Base-by-base conservation (phyloP, 2,797 vertebrate species). In the Chiroxiphia lanceolata region DNA sequence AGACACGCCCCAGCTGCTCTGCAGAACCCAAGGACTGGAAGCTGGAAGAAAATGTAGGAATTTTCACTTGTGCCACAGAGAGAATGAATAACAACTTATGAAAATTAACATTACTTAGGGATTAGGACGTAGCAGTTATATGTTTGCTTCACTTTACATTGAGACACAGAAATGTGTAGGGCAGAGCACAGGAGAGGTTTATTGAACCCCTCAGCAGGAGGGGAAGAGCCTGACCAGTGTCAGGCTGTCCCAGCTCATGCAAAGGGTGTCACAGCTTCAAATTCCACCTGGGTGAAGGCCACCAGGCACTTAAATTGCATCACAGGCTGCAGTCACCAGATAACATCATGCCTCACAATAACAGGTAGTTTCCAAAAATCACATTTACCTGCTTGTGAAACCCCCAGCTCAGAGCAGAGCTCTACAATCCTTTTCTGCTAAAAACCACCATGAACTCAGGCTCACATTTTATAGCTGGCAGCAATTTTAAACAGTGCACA, bases 231-330 rank as follows among this genome's bases (percentile, higher is more conserved):
- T 47, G 63, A 50, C 10, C 67, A n/a, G 47, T 1, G 29, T 31
- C 13, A 19, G 45, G 61, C 56, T 81, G 76, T 50, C 34, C 2
- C 11, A 91, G 76, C 26, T 65, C 65, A 29, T 1, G 45, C 54
- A 72, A 59, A 86, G 15, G 33, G 15, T 26, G 60, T 36, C 47
- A 38, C 42, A 33, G 64, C 83, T 82, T 68, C 89, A 57, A 48
- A 90, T 42, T 72, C 77, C 89, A 42, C 44, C 34, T 50, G 60
- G 86, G 48, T 38, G 68, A 95, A 88, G 85, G 91, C 61, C 85
- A 83, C 64, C 34, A 5, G 13, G 56, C 51, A 45, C 81, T 79
- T 38, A 10, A 27, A 72, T 5, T 61, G 71, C 33, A 56, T 48
- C 54, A 34, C 34, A 75, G 65, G 34, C 21, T 59, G 31, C 72